A percentile compares a stretch with the other conserved stretches of the same genome.
These are phyloP conservation scores for Anseranas semipalmata DNA, from an alignment of 2,113 vertebrate species.

Conservation along the genomic window DNA sequence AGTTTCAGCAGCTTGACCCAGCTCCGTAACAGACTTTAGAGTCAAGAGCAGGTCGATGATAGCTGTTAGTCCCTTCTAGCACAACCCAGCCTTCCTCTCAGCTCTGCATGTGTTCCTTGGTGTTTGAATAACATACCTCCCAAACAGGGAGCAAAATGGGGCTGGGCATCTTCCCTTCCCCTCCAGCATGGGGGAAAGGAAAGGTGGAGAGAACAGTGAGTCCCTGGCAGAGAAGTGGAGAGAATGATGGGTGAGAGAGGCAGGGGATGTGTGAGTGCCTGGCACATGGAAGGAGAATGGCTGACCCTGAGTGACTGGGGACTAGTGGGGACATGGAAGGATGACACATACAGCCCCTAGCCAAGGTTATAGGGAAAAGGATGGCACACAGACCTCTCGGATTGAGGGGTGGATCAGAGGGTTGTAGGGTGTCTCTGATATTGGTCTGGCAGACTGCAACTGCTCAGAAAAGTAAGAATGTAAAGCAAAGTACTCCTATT, in stretches of 20 bases:
- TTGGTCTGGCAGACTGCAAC: background rate
- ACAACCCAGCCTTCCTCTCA: background rate
- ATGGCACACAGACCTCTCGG: background rate
- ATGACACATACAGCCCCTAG: background rate
- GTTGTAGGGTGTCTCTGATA: background rate
- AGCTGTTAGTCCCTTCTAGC: slow-evolving; percentile 13
- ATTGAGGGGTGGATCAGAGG: background rate
- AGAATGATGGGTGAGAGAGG: background rate
- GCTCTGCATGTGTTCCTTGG: background rate
- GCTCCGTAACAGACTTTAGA: background rate
- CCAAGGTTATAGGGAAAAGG: background rate
- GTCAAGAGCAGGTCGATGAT: slow-evolving; percentile 38
- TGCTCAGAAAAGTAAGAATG: background rate
- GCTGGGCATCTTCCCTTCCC: background rate
- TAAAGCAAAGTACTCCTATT: background rate
- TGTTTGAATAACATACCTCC: background rate
- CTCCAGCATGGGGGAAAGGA: background rate
- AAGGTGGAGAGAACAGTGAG: background rate
- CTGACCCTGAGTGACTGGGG: background rate
- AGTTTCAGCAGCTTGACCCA: slow-evolving; percentile 1
- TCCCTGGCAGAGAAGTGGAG: background rate
- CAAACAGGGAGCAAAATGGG: background rate
- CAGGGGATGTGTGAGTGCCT: background rate
- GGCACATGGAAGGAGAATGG: background rate
- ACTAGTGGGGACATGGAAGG: background rate